Evolutionary conservation across 1,140 invertebrate species (phyloP).

Genomic region (Apis florea): DNA sequence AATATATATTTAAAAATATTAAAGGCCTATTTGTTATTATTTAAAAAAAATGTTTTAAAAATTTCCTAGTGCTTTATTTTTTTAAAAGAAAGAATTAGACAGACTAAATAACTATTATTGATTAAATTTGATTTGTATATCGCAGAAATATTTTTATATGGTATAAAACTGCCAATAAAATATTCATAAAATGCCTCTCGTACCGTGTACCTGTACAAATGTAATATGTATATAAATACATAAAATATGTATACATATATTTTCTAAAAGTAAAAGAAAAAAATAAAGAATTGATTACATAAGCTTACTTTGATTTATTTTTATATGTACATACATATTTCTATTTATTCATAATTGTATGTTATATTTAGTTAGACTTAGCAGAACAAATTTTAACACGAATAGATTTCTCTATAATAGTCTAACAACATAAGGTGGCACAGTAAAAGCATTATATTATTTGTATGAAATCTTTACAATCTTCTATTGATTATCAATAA

Average conservation of each 20-base stretch:
- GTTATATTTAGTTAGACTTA: constrained; percentile 61
- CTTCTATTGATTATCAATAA: constrained; percentile 10
- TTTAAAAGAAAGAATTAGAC: neutral
- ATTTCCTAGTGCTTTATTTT: constrained; percentile 9
- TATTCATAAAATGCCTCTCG: constrained; percentile 51
- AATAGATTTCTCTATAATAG: constrained; percentile 74
- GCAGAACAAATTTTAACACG: constrained; percentile 71
- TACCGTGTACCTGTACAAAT: constrained; percentile 57
- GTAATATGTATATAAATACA: constrained; percentile 44
- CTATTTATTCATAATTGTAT: constrained; percentile 49
- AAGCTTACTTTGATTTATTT: constrained; percentile 61
- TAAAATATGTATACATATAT: constrained; percentile 50
- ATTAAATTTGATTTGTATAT: constrained; percentile 25
- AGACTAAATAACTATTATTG: neutral
- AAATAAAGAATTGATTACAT: constrained; percentile 54
- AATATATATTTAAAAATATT: neutral
- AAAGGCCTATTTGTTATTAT: constrained; percentile 1
- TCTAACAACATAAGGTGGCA: constrained; percentile 73
- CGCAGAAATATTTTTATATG: constrained; percentile 57
- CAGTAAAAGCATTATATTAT: constrained; percentile 65
- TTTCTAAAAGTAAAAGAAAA: constrained; percentile 53
- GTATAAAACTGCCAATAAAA: constrained; percentile 59
- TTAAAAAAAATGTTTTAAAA: neutral
- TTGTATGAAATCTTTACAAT: constrained; percentile 46
- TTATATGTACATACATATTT: constrained; percentile 51